Evolutionary conservation across 2,888 invertebrate genomes (phyloP).

Genomic region (Leptarthrus brevirostris): DNA sequence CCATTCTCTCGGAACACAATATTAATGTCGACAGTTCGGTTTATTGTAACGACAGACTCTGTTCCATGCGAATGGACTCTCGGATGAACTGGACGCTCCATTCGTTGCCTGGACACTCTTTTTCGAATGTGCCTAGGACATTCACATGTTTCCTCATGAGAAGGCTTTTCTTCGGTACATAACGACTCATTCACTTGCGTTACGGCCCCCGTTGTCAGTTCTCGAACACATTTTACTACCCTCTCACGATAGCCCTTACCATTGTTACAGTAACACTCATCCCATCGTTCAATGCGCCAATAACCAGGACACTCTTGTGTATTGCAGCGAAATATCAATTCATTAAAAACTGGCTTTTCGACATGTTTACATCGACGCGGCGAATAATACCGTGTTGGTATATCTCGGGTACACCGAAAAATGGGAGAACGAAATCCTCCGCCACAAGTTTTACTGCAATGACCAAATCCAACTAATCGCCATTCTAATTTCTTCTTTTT

Average conservation of each 20-base stretch:
- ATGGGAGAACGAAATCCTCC: constrained; percentile 67
- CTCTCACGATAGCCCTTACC: constrained; percentile 76
- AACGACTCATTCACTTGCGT: constrained; percentile 71
- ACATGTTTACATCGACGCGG: constrained; percentile 75
- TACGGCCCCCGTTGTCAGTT: constrained; percentile 60
- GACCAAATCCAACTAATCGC: constrained; percentile 81
- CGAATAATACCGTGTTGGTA: constrained; percentile 72
- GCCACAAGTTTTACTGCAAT: constrained; percentile 84
- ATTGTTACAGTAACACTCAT: constrained; percentile 78
- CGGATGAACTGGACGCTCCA: constrained; percentile 3
- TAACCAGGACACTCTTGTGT: constrained; percentile 81
- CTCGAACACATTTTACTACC: constrained; percentile 75
- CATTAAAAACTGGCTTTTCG: constrained; percentile 72
- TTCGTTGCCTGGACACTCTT: constrained; percentile 56
- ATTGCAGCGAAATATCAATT: constrained; percentile 76
- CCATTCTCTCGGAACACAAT: constrained; percentile 53
- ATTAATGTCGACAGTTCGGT: neutral
- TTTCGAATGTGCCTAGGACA: constrained; percentile 59
- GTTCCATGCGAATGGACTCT: neutral
- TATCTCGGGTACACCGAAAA: constrained; percentile 73
- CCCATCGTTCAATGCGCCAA: constrained; percentile 82
- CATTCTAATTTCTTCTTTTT: constrained; percentile 72
- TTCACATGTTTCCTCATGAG: constrained; percentile 66
- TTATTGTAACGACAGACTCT: neutral
- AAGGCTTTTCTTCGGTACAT: constrained; percentile 70